phyloP scores from a whole-genome alignment of 2,113 vertebrate genomes.

The Collichthys lucidus region DNA sequence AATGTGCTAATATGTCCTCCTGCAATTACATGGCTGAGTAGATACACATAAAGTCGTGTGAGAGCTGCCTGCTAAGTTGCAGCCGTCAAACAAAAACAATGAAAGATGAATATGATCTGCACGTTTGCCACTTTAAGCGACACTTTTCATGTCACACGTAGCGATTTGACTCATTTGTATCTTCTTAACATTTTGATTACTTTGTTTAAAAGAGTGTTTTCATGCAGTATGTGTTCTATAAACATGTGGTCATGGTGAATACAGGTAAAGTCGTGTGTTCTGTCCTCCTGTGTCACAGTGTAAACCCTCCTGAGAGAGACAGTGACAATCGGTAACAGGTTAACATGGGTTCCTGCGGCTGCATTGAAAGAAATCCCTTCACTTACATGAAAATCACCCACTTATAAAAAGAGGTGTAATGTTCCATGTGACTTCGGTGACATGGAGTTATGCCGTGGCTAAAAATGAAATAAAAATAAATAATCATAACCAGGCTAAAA shows the following conservation, averaged over 20 bases:
- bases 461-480: constrained; percentile 47
- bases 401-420: constrained; percentile 74
- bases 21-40: too few species aligned
- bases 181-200: neutral
- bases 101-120: neutral
- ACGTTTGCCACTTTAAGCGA: neutral
- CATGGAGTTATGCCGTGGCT: constrained; percentile 47
- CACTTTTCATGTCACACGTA: neutral
- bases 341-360: constrained; percentile 44
- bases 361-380: constrained; percentile 58
- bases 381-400: constrained; percentile 65
- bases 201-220: neutral
- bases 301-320: constrained; percentile 49
- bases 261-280: constrained; percentile 4
- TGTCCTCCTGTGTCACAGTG: constrained; percentile 25
- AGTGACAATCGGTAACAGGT: constrained; percentile 34
- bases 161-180: neutral
- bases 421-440: constrained; percentile 63
- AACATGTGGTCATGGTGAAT: neutral
- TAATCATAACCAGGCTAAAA: constrained; percentile 69
- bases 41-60: too few species aligned
- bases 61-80: too few species aligned
- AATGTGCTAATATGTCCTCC: too few species aligned
- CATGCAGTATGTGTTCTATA: neutral
- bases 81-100: neutral